Evolutionary conservation across 1,140 invertebrate genomes (phyloP), one percentile per base, ranked within the genome.

Genomic region (Drosophila prosaltans): DNA sequence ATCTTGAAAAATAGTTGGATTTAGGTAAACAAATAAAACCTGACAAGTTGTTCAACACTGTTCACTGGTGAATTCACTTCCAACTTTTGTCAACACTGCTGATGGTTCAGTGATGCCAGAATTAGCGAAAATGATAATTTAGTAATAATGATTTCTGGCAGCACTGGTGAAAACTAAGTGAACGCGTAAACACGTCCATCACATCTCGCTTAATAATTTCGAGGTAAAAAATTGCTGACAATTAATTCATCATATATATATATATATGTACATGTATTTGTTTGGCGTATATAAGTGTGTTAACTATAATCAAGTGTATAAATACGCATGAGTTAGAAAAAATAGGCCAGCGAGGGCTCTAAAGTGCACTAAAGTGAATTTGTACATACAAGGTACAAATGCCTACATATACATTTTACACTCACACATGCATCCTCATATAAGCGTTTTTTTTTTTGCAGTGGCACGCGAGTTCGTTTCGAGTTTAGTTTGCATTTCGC

Each of bases 281-380:
- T 55, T n/a, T 45, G 30, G 1, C 62, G n/a, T 62, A 21, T 60
- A 65, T 4, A 39, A 43, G 57, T 58, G 26, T 36, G 43, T 26
- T 62, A 54, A 39, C 54, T 26, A 69, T 75, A 74, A 73, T 57
- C 26, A 32, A 57, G 26, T 30, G 26, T 6, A 30, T 57, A 32
- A 24, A 26, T 11, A 24, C 21, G 28, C 11, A 9, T 11, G n/a
- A 57, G 54, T 57, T 32, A 16, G 11, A 30, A 59, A 39, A 36
- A 36, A 39, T 32, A 39, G 32, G 16, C 54, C 57, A 32, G n/a
- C 30, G 26, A 48, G 9, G 51, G 51, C 63, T 65, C 51, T 55
- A 39, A 65, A 55, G 63, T 66, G 65, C 54, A 66, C 39, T 58
- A 66, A 68, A 54, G 43, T 61, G 59, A 61, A 62, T 62, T 21